Percentiles rank a stretch among this genome's conserved stretches.
Evolutionary conservation across 2,888 invertebrate species (phyloP).

Genomic region (Lasius platythorax): DNA sequence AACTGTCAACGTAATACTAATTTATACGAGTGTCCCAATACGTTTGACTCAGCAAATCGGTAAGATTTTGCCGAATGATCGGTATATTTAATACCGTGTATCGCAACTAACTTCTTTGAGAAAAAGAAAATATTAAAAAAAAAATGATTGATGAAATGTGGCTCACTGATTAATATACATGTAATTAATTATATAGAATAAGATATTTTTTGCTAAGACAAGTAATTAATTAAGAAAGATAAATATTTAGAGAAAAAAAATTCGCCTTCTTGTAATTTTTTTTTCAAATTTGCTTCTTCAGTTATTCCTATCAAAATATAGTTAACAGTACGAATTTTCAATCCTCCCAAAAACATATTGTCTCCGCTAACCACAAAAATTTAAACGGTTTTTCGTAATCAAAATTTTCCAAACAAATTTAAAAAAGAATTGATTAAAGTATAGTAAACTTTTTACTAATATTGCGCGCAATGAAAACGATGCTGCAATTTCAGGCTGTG

Average conservation of each 20-base stretch:
- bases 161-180: not conserved
- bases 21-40: not conserved
- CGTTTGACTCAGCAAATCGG: not conserved
- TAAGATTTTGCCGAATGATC: not conserved
- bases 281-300: not conserved
- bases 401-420: not conserved
- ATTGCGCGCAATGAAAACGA: not conserved
- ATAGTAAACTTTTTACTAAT: constrained; percentile 9
- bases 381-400: not conserved
- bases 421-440: not conserved
- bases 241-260: not conserved
- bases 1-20: constrained; percentile 31
- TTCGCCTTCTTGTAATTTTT: not conserved
- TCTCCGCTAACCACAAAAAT: not conserved
- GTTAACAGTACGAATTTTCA: not conserved
- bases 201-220: not conserved
- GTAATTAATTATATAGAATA: not conserved
- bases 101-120: not conserved
- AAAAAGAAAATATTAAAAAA: not conserved
- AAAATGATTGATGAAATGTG: not conserved
- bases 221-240: constrained; percentile 8
- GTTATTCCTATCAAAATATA: not conserved
- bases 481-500: constrained; percentile 4
- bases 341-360: not conserved
- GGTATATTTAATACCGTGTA: not conserved